Evolutionary conservation across 2,113 vertebrate species (phyloP).

Genomic region (Coptodon rendalli): DNA sequence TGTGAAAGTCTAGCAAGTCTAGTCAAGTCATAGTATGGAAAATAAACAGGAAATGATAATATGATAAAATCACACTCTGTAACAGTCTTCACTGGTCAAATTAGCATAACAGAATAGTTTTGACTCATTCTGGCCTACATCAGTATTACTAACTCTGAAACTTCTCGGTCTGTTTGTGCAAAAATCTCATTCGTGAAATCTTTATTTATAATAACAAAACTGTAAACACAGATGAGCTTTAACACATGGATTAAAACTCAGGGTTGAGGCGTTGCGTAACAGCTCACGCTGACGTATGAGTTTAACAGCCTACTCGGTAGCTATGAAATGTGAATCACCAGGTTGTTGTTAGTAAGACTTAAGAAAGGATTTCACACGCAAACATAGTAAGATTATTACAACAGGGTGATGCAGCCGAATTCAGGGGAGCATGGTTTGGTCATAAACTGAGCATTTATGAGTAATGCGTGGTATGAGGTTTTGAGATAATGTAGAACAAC

Average conservation of each 20-base stretch:
- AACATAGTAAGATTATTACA: not conserved
- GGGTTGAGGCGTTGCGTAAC: not conserved
- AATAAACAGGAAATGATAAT: not conserved
- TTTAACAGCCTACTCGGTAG: not conserved
- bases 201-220: not conserved
- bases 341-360: not conserved
- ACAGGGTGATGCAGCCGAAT: not conserved
- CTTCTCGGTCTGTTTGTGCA: not conserved
- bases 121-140: not conserved
- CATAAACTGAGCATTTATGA: not conserved
- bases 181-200: not conserved
- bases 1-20: not conserved
- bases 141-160: not conserved
- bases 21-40: not conserved
- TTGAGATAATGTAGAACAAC: not conserved
- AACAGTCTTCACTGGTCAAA: not conserved
- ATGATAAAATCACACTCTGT: not conserved
- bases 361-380: not conserved
- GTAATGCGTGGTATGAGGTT: not conserved
- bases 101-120: not conserved
- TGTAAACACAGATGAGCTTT: not conserved
- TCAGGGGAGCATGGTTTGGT: not conserved
- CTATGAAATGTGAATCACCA: not conserved
- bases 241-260: not conserved
- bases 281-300: not conserved